A percentile compares a stretch with the other conserved stretches of the same genome.
phyloP scores from a whole-genome alignment of 1,140 invertebrate species.

The Spodoptera frugiperda region DNA sequence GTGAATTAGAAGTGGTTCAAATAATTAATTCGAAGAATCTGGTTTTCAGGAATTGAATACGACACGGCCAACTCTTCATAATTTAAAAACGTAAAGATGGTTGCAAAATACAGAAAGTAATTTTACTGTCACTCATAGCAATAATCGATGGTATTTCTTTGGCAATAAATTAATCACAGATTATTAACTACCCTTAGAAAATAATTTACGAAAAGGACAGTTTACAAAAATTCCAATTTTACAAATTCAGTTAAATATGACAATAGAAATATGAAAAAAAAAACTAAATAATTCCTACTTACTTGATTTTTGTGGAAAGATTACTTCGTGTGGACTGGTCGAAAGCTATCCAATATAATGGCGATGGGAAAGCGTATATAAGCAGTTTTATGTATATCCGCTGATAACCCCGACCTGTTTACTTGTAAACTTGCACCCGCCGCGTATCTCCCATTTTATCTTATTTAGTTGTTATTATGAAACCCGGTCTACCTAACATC shows the following conservation, averaged over 20 bases:
- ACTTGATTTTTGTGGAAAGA: conserved; percentile 49
- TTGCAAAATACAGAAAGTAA: not conserved
- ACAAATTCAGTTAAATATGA: too few relatives aligned
- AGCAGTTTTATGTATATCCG: conserved; percentile 63
- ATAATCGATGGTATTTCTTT: too few relatives aligned
- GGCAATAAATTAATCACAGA: too few relatives aligned
- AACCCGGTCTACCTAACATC: conserved; percentile 15
- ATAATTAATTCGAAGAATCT: too few relatives aligned
- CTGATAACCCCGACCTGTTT: conserved; percentile 73
- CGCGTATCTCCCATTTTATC: conserved; percentile 60
- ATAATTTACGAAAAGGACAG: too few relatives aligned
- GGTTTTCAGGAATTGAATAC: too few relatives aligned
- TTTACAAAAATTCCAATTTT: too few relatives aligned
- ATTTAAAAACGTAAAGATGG: too few relatives aligned
- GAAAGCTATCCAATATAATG: conserved; percentile 48
- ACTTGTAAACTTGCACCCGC: conserved; percentile 58
- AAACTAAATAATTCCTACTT: conserved; percentile 28
- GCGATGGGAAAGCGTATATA: conserved; percentile 44
- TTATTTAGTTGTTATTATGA: conserved; percentile 47
- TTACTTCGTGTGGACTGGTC: conserved; percentile 30
- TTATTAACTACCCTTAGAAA: too few relatives aligned
- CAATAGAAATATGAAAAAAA: not conserved
- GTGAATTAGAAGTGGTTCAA: too few relatives aligned
- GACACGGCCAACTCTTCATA: too few relatives aligned
- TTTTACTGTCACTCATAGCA: not conserved